Percentiles rank a stretch among this genome's conserved stretches.
Evolutionary conservation across 2,113 vertebrate species (phyloP).

Genomic region (Notechis scutatus): DNA sequence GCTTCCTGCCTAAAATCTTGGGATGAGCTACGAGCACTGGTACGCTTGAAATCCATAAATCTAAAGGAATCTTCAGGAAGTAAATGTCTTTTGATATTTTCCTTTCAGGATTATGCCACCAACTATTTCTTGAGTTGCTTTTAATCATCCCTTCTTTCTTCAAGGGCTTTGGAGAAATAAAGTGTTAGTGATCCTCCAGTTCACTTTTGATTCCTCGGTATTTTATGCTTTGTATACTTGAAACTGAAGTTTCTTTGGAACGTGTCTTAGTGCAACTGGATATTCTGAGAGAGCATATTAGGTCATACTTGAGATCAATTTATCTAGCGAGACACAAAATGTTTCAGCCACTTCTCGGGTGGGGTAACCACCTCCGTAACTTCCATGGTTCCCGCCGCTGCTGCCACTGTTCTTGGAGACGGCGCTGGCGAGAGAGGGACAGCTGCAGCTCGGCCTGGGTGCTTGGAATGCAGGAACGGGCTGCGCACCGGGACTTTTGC

Average conservation of each 20-base stretch:
- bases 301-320: not conserved
- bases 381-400: too few relatives aligned
- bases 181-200: not conserved
- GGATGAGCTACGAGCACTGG: not conserved
- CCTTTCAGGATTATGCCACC: constrained; percentile 7
- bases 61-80: not conserved
- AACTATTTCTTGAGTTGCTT: not conserved
- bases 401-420: too few relatives aligned
- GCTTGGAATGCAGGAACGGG: too few relatives aligned
- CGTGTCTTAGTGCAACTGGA: not conserved
- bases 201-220: not conserved
- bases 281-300: not conserved
- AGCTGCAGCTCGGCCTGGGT: too few relatives aligned
- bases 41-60: constrained; percentile 4
- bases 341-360: too few relatives aligned
- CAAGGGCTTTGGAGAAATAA: not conserved
- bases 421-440: too few relatives aligned
- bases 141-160: constrained; percentile 6
- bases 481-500: too few relatives aligned
- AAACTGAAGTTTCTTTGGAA: not conserved
- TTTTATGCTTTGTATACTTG: not conserved
- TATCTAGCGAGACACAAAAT: not conserved
- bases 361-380: too few relatives aligned
- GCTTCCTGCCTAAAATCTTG: not conserved
- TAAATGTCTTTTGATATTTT: not conserved